Base-by-base conservation (phyloP, 2,888 invertebrate species). In the Stenodema calcarata region DNA sequence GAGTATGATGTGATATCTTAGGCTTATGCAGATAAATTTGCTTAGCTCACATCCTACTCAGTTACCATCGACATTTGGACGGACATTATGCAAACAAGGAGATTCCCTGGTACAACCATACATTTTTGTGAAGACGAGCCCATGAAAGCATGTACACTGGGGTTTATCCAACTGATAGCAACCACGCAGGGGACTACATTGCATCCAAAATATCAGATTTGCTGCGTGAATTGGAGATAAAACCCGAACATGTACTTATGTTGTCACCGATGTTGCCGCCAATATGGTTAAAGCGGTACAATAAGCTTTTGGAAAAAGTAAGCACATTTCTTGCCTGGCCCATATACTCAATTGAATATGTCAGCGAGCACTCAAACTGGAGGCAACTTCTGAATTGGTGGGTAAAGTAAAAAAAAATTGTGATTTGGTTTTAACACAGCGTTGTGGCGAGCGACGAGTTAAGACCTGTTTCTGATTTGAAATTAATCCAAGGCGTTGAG, bases 241-340 rank as follows among this genome's bases (percentile, higher is more conserved):
- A 88, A 62, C 42, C 7, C 78, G 82, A 89, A 85, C 90, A 90
- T 87, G 89, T 90, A 35, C 62, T 79, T 88, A 89, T 42, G 89
- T 89, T 28, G 89, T 90, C 27, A 90, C 89, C 18, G 89, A 89
- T 79, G 89, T 89, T 87, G 89, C 85, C 70, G 89, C 89, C 11
- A 89, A 89, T 88, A 90, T 89, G 89, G 86, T 89, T 4, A 90
- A 90, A 83, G 90, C 90, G 44, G 89, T 90, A 11, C 89, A 90
- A 42, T 50, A 90, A 16, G 89, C 89, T n/a, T 90, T 90, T 89
- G 90, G 90, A 1, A 89, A 89, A 54, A 87, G 75, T 87, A 90
- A 88, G 88, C 90, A 90, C 87, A 89, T 90, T 14, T 89, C 89
- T 42, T 91, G 90, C 80, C 90, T 90, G 89, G 90, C 90, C 6